Evolutionary conservation across 2,888 invertebrate species (phyloP), one percentile per base, ranked within the genome.

Genomic region (Drosophila picticornis): DNA sequence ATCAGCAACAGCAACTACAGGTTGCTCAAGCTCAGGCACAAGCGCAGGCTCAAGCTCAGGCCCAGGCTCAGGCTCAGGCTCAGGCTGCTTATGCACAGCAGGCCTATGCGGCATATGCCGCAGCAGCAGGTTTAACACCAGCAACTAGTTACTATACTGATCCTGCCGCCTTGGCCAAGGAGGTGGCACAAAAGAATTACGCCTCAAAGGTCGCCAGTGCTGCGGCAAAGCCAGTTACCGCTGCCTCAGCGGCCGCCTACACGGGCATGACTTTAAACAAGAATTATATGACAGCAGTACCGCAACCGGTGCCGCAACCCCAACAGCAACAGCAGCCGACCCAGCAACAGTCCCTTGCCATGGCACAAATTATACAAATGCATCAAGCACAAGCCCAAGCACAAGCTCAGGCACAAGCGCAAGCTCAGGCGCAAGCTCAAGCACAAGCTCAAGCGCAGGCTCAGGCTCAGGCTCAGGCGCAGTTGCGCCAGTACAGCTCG

Each of bases 161-260:
- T 93, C 94, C 96, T 32, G 96, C 95, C 59, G 94, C 96, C 52
- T 93, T 96, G 77, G 97, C 97, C 88, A 97, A 97, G 92, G 97
- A 97, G 90, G 96, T 96, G 76, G 97, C 97, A 46, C 97, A 97
- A 92, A 97, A 97, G 94, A 97, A 96, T 92, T 97, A 97, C 93
- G 96, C 96, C 43, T 94, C 96, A 56, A 96, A 96, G 90, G 92
- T 95, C 77, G 95, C 95, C 11, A 77, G 63, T 69, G 87, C 85
- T 0, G 80, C 73, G 6, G 64, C 11, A 25, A 81, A 78, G 36
- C 70, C 80, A 9, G 72, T 78, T 31, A 58, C 38, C 2, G 94
- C 94, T 55, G 75, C 76, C 27, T 83, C 92, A 0, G 80, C 90
- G 5, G 93, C 96, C 36, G 95, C 95, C 89, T 96, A 96, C 91